phyloP scores from a whole-genome alignment of 1,140 invertebrate species.

The Calephelis nemesis region DNA sequence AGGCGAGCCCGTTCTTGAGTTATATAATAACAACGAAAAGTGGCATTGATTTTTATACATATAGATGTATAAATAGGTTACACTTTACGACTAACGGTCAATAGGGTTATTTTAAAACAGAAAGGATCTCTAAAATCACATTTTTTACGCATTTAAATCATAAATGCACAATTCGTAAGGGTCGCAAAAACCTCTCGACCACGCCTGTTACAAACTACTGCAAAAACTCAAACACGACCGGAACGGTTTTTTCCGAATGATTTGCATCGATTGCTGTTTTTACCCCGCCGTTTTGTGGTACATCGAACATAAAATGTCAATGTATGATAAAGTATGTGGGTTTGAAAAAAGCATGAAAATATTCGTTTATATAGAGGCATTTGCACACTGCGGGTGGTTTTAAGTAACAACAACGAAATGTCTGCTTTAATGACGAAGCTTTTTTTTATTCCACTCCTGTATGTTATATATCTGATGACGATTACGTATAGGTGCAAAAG shows the following conservation, averaged over 20 bases:
- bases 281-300: neutral
- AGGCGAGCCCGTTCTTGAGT: too few species aligned
- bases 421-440: too few species aligned
- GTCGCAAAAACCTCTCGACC: slow-evolving; percentile 35
- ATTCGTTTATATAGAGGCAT: neutral
- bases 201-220: slow-evolving; percentile 35
- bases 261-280: slow-evolving; percentile 15
- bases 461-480: too few species aligned
- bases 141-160: slow-evolving; percentile 40
- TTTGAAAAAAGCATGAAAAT: neutral
- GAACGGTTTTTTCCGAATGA: slow-evolving; percentile 12
- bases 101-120: neutral
- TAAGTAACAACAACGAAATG: too few species aligned
- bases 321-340: neutral
- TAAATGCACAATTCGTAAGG: slow-evolving; percentile 42
- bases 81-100: too few species aligned
- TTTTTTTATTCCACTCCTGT: too few species aligned
- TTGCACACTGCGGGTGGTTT: neutral
- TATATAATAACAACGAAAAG: too few species aligned
- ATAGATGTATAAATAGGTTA: too few species aligned
- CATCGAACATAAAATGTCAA: slow-evolving; percentile 11
- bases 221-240: slow-evolving; percentile 20
- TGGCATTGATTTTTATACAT: too few species aligned
- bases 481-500: too few species aligned
- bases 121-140: slow-evolving; percentile 28